phyloP scores from a whole-genome alignment of 2,113 vertebrate genomes.

The Strigops habroptila region DNA sequence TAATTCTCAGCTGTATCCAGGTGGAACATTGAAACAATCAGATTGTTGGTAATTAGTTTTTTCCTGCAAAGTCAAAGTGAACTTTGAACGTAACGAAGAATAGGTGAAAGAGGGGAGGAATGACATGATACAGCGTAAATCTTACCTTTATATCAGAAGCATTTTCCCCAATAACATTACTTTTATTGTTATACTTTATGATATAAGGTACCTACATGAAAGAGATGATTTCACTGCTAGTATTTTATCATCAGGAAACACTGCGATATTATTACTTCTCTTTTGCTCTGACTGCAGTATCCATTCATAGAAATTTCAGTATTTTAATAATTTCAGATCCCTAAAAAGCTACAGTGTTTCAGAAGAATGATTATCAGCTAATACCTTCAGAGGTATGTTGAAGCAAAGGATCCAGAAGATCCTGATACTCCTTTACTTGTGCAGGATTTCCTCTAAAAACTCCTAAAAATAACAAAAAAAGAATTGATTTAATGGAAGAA shows the following conservation, averaged over 20 bases:
- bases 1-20: neutral
- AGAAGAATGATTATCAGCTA: neutral
- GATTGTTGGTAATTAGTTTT: neutral
- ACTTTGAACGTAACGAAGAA: neutral
- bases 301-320: neutral
- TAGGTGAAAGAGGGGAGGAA: neutral
- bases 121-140: neutral
- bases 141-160: neutral
- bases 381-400: constrained; percentile 89
- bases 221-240: neutral
- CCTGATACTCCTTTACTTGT: constrained; percentile 91
- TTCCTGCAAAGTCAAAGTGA: neutral
- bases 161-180: neutral
- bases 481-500: neutral
- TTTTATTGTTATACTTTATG: neutral
- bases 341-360: neutral
- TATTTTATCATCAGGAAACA: neutral
- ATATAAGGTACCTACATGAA: neutral
- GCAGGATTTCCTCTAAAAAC: constrained; percentile 87
- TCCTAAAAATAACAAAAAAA: constrained; percentile 72
- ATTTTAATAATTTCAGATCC: neutral
- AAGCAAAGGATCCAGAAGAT: constrained; percentile 86
- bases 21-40: neutral
- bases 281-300: neutral
- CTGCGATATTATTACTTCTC: neutral